Evolutionary conservation across 2,888 invertebrate species (phyloP), one percentile per base, ranked within the genome.

Genomic region (Phaonia tiefii): DNA sequence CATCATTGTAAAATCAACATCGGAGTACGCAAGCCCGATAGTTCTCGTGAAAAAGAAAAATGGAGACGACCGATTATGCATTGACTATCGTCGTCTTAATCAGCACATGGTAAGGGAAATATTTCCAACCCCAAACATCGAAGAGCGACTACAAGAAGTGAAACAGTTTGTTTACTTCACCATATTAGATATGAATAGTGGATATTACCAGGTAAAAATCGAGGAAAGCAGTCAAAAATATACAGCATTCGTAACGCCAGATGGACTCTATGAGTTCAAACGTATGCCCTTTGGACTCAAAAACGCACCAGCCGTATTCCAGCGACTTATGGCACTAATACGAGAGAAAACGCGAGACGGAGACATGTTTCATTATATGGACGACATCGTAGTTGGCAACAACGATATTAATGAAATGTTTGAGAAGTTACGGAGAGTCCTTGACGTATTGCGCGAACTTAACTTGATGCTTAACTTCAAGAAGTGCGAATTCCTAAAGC

Each of bases 91-190:
- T 2, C 44, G 49, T 13, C 10, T 83, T 10, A 84, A 83, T 11
- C 31, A 31, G 8, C 42, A 60, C 1, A 75, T 73, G 39, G 39
- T 15, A 2, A 84, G 77, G 58, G 63, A 82, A 44, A 54, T 78
- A 0, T 81, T 58, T 31, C 82, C 84, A 13, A 71, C 79, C 22
- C 83, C 80, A 0, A 82, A 83, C 49, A 83, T 83, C 2, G 76
- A 80, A 20, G 79, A 83, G 51, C 20, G 58, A 0, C 37, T 80
- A 0, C 76, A 83, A 4, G 65, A 39, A 2, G 75, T 73, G 2
- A 79, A 17, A 15, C 44, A 49, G 10, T 81, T 56, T 15, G 63
- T 46, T 37, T 49, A 60, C 25, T 75, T 83, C 49, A 42, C 72
- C 17, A 51, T 63, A 7, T 31, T 82, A 3, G 83, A 80, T 20